Evolutionary conservation across 2,797 vertebrate genomes (phyloP).

Genomic region (Molothrus ater): DNA sequence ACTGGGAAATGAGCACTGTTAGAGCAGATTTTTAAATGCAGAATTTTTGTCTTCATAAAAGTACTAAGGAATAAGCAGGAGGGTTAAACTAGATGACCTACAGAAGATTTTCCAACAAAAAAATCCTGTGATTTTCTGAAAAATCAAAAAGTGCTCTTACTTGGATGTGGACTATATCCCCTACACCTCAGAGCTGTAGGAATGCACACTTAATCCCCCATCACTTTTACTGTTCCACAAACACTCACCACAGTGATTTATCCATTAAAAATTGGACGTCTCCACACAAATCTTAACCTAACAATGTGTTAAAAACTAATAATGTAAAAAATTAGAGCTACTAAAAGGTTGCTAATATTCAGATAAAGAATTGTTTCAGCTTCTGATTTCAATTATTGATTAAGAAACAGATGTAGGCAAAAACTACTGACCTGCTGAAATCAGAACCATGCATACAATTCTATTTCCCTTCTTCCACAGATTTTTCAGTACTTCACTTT

Average conservation of each 20-base stretch:
- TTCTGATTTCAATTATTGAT: not conserved
- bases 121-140: not conserved
- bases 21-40: not conserved
- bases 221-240: not conserved
- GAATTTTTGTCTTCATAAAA: not conserved
- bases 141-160: not conserved
- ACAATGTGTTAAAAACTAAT: not conserved
- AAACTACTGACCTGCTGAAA: not conserved
- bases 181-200: not conserved
- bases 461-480: not conserved
- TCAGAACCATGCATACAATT: fast-evolving
- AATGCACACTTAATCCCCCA: not conserved
- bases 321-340: not conserved
- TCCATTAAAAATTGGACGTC: not conserved
- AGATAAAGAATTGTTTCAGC: not conserved
- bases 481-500: not conserved
- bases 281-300: not conserved
- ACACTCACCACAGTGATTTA: not conserved
- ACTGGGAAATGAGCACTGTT: not conserved
- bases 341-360: not conserved
- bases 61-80: not conserved
- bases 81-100: not conserved
- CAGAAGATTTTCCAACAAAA: not conserved
- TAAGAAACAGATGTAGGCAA: not conserved
- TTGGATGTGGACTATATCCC: not conserved